Percentiles rank a stretch among this genome's conserved stretches.
Evolutionary conservation across 2,888 invertebrate species (phyloP).

Genomic region (Drosophila subsilvestris): DNA sequence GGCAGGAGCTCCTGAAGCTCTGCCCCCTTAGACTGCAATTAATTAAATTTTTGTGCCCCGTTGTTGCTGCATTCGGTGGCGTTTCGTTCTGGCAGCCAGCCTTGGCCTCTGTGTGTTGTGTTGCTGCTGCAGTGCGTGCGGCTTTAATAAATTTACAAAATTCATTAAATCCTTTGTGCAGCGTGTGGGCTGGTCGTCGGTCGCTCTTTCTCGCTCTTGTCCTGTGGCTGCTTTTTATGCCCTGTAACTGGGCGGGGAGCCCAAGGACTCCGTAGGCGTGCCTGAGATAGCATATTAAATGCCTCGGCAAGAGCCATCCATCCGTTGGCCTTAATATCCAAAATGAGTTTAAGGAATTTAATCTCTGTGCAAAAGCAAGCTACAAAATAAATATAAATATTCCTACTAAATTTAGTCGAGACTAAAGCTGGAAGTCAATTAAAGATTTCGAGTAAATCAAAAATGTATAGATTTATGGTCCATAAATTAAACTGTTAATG

Average conservation of each 20-base stretch:
- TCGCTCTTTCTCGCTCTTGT: not conserved
- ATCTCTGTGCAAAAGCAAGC: constrained; percentile 6
- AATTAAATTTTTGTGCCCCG: constrained; percentile 70
- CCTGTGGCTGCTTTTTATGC: not conserved
- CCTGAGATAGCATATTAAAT: constrained; percentile 22
- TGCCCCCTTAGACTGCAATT: constrained; percentile 59
- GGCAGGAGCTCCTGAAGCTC: constrained; percentile 14
- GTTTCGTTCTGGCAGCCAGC: constrained; percentile 9
- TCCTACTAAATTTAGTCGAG: not conserved
- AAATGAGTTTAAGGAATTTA: constrained; percentile 19
- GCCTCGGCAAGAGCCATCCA: constrained; percentile 30
- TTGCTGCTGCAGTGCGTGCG: constrained; percentile 48
- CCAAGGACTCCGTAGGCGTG: not conserved
- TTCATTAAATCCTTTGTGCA: constrained; percentile 62
- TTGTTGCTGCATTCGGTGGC: constrained; percentile 13
- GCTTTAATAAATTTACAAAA: constrained; percentile 73
- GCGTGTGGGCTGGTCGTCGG: constrained; percentile 40
- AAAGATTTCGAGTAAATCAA: not conserved
- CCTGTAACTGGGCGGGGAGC: not conserved
- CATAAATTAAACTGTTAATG: no score
- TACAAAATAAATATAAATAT: not conserved
- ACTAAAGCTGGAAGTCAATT: not conserved
- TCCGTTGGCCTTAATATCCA: constrained; percentile 24
- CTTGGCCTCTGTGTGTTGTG: constrained; percentile 11
- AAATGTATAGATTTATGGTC: not conserved